These are phyloP conservation scores for Bellardia bayeri DNA, from an alignment of 2,888 invertebrate species.

Conservation along the genomic window DNA sequence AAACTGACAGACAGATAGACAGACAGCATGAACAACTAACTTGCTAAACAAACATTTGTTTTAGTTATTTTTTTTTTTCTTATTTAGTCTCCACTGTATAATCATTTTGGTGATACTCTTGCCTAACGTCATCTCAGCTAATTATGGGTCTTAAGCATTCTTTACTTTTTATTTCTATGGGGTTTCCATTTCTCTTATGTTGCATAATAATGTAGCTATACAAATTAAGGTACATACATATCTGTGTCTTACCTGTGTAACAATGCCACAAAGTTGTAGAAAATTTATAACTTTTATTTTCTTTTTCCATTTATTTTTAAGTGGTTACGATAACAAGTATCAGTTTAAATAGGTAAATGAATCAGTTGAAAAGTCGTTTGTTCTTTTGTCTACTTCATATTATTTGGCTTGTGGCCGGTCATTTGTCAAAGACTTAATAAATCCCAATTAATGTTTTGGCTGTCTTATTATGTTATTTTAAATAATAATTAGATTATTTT, in stretches of 20 bases:
- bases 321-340: conserved; percentile 9
- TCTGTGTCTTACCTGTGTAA: conserved; percentile 31
- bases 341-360: conserved; percentile 37
- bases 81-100: not conserved
- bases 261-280: conserved; percentile 25
- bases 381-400: not conserved
- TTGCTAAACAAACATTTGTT: conserved; percentile 50
- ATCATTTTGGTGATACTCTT: conserved; percentile 11
- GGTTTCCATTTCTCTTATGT: conserved; percentile 10
- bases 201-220: not conserved
- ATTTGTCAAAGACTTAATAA: conserved; percentile 48
- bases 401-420: conserved; percentile 21
- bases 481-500: conserved; percentile 45
- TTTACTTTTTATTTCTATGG: conserved; percentile 32
- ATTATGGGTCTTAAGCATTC: conserved; percentile 45
- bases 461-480: conserved; percentile 49
- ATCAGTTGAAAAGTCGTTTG: conserved; percentile 30
- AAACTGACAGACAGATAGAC: conserved; percentile 28
- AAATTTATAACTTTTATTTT: conserved; percentile 47
- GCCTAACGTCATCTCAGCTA: conserved; percentile 55
- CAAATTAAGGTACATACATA: conserved; percentile 26
- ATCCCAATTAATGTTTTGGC: conserved; percentile 27
- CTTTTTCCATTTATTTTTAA: conserved; percentile 26
- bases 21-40: not conserved
- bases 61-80: not conserved